These are phyloP conservation scores for Xenopus borealis DNA, from an alignment of 2,113 vertebrate genomes.

Conservation along the genomic window DNA sequence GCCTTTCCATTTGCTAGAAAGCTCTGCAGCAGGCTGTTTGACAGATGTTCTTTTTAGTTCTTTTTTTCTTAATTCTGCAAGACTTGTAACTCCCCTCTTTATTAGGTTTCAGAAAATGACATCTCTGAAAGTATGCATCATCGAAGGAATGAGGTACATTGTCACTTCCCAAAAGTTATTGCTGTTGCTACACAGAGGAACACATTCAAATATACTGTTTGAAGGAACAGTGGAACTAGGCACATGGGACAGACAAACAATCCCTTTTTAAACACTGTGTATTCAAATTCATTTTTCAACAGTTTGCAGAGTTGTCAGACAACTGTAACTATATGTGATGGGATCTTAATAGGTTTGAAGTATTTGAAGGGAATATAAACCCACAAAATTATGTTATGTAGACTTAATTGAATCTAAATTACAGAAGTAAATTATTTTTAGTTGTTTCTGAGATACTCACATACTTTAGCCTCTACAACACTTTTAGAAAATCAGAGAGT, in stretches of 20 bases:
- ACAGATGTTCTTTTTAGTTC: conserved; percentile 42
- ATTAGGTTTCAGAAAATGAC: conserved; percentile 32
- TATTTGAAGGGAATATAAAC: no score
- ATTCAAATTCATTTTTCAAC: conserved; percentile 29
- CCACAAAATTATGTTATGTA: no score
- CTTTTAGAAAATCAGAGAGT: no score
- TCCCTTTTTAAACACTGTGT: conserved; percentile 24
- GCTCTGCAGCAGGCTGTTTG: conserved; percentile 28
- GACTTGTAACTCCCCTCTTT: conserved; percentile 30
- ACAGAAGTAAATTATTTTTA: no score
- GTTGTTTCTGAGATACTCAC: no score
- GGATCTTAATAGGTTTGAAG: no score
- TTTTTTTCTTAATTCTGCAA: conserved; percentile 31
- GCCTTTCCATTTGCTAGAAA: conserved; percentile 26
- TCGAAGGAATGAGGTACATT: conserved; percentile 14
- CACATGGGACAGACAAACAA: conserved; percentile 8
- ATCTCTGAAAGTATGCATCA: conserved; percentile 19
- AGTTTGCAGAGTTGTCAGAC: conserved; percentile 20
- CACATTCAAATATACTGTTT: conserved; percentile 21
- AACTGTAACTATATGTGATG: not conserved
- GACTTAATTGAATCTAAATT: no score
- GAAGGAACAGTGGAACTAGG: conserved; percentile 13
- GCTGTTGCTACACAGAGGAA: conserved; percentile 11
- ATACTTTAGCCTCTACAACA: no score
- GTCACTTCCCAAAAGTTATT: conserved; percentile 1